Conservation (phyloP, 2,888 invertebrate genomes). For the Heliconius hortense region DNA sequence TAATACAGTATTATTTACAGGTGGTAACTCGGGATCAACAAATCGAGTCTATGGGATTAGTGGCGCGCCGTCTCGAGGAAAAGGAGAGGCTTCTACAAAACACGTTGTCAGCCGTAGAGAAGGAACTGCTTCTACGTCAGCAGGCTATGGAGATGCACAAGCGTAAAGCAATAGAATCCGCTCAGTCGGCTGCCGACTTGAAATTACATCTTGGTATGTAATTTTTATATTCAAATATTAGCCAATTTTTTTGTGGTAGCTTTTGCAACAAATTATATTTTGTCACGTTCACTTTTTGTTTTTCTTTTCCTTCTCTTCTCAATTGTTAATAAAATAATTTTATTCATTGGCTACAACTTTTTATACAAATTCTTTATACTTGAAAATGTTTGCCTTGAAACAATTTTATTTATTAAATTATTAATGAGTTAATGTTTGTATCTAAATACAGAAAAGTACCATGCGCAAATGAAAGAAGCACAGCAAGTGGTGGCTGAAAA, state of each 20-base stretch:
- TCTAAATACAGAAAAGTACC: conserved; percentile 91
- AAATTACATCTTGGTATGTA: conserved; percentile 92
- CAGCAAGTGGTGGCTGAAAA: conserved; percentile 98
- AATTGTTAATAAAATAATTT: too few species aligned
- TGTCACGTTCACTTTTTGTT: too few species aligned
- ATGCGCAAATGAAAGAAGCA: conserved; percentile 98
- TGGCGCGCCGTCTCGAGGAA: conserved; percentile 96
- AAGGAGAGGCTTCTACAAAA: conserved; percentile 96
- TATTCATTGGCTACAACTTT: too few species aligned
- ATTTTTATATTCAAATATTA: background rate
- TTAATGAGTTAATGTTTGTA: background rate
- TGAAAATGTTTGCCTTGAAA: too few species aligned
- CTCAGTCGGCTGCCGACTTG: conserved; percentile 97
- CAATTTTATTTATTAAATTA: background rate
- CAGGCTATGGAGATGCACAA: conserved; percentile 99
- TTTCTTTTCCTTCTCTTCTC: too few species aligned
- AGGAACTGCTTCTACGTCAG: conserved; percentile 94
- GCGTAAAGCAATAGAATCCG: conserved; percentile 97
- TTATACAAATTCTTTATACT: too few species aligned
- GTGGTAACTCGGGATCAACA: conserved; percentile 91
- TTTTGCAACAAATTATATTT: too few species aligned
- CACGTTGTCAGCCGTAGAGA: conserved; percentile 95
- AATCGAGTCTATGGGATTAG: conserved; percentile 96
- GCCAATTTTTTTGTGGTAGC: too few species aligned
- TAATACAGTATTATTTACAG: conserved; percentile 56